Conservation (phyloP, 2,113 vertebrate genomes). For the Formicarius rufipectus region DNA sequence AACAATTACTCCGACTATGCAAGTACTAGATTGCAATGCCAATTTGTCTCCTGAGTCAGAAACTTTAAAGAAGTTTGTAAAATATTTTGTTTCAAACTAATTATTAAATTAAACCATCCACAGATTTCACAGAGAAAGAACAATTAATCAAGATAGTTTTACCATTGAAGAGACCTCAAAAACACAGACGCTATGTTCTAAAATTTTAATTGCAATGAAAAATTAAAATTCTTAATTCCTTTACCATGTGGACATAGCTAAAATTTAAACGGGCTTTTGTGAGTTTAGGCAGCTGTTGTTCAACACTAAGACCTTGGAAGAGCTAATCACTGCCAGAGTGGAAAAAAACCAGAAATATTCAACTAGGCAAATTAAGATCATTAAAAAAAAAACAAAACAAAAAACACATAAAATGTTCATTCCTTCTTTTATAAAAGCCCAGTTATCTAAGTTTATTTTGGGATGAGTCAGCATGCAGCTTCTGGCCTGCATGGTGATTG, state of each 20-base stretch:
- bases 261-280: not conserved
- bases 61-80: not conserved
- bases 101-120: not conserved
- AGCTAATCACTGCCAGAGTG: not conserved
- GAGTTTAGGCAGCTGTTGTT: not conserved
- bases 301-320: not conserved
- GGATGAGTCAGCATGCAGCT: not conserved
- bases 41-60: not conserved
- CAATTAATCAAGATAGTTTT: not conserved
- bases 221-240: not conserved
- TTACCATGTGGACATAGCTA: not conserved
- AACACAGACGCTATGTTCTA: not conserved
- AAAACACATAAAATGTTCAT: not conserved
- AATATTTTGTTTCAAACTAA: not conserved
- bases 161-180: not conserved
- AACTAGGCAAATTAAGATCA: not conserved
- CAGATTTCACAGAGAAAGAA: not conserved
- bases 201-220: not conserved
- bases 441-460: not conserved
- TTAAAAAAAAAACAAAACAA: not conserved
- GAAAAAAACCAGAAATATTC: not conserved
- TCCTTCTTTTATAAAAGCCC: not conserved
- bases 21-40: not conserved
- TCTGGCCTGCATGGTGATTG: not conserved
- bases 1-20: not conserved